Conservation (phyloP, 2,888 invertebrate species). For the Lydus trimaculatus region DNA sequence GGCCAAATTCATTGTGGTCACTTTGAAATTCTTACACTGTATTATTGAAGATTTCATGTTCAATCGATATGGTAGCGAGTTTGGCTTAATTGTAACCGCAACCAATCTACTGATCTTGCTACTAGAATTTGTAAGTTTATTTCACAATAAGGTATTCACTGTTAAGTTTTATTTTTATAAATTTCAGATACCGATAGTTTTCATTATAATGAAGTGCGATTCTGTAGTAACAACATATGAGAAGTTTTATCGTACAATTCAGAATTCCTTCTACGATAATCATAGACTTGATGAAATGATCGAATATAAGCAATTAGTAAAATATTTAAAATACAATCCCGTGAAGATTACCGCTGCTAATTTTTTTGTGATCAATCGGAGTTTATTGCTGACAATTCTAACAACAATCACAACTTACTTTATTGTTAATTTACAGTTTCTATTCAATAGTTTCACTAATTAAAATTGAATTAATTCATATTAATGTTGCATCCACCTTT, state of each 20-base stretch:
- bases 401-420: neutral
- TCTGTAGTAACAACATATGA: neutral
- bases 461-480: neutral
- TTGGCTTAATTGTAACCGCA: neutral
- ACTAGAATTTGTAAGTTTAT: neutral
- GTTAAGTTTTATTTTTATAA: neutral
- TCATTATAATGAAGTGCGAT: neutral
- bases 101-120: neutral
- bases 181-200: neutral
- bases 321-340: neutral
- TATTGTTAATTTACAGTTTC: neutral
- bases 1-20: neutral
- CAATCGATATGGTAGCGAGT: neutral
- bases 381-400: neutral
- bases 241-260: neutral
- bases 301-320: neutral
- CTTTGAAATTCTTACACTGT: neutral
- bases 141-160: neutral
- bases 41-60: neutral
- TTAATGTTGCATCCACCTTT: neutral
- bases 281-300: neutral
- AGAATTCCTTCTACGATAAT: neutral
- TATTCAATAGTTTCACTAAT: neutral
- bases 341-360: neutral
- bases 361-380: neutral